Evolutionary conservation across 2,113 vertebrate species (phyloP).

Genomic region (Oreochromis spilurus): DNA sequence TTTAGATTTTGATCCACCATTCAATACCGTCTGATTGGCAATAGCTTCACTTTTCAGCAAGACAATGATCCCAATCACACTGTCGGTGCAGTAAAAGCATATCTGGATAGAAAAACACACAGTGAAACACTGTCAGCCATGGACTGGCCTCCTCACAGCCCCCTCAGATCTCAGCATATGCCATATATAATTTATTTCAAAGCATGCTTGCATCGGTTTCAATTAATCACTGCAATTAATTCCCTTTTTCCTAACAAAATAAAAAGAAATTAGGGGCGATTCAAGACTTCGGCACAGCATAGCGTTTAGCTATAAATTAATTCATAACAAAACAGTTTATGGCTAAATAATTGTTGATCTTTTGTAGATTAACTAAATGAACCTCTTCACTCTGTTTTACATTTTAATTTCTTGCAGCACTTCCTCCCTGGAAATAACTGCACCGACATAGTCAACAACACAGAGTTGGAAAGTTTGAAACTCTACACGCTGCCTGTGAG

Average conservation of each 20-base stretch:
- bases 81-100: too few relatives aligned
- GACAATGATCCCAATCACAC: too few relatives aligned
- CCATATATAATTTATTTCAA: not conserved
- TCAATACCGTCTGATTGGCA: too few relatives aligned
- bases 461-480: slow-evolving; percentile 50
- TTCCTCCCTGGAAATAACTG: slow-evolving; percentile 71
- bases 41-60: too few relatives aligned
- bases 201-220: not conserved
- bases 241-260: not conserved
- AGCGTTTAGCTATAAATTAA: not conserved
- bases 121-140: not conserved
- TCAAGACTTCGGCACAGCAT: not conserved
- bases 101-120: too few relatives aligned
- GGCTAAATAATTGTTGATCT: not conserved
- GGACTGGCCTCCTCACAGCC: not conserved
- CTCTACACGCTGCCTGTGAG: slow-evolving; percentile 80
- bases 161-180: not conserved
- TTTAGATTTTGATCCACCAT: too few relatives aligned
- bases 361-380: not conserved
- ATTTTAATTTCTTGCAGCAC: slow-evolving; percentile 52
- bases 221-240: not conserved
- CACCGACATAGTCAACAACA: slow-evolving; percentile 34
- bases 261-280: not conserved
- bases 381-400: not conserved
- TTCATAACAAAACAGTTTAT: not conserved